Conservation (phyloP, 2,888 invertebrate species). For the Aleiodes leptofemur region DNA sequence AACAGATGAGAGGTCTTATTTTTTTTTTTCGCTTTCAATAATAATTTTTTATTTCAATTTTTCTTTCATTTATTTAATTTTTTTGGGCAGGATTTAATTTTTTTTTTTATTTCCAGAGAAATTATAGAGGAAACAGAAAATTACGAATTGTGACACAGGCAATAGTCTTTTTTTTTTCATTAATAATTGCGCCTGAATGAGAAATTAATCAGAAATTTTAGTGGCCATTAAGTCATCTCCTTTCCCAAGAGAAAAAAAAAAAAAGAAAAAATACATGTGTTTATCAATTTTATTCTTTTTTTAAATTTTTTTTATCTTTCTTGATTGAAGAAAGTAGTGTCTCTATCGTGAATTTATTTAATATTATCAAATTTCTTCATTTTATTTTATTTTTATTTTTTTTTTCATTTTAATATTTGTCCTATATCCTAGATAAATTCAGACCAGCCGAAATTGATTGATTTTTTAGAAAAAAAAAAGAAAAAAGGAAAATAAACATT, state of each 20-base stretch:
- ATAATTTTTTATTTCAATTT: conserved; percentile 19
- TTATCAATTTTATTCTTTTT: neutral
- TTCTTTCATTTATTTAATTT: neutral
- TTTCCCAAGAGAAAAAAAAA: neutral
- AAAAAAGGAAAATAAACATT: conserved; percentile 53
- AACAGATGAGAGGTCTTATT: conserved; percentile 12
- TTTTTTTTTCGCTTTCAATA: conserved; percentile 21
- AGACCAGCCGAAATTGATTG: conserved; percentile 73
- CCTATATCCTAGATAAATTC: conserved; percentile 71
- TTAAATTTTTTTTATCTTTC: neutral
- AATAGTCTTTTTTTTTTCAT: conserved; percentile 1
- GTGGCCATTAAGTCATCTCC: neutral
- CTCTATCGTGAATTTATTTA: conserved; percentile 52
- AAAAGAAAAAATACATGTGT: conserved; percentile 20
- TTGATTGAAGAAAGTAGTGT: conserved; percentile 30
- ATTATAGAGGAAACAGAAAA: conserved; percentile 35
- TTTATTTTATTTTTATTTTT: conserved; percentile 20
- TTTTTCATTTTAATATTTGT: conserved; percentile 48
- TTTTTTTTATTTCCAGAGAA: conserved; percentile 9
- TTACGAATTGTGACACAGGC: conserved; percentile 16
- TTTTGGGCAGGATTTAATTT: conserved; percentile 2
- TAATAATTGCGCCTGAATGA: no score
- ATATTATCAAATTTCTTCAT: conserved; percentile 52
- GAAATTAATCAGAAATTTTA: neutral
- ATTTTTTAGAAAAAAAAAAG: conserved; percentile 59